Evolutionary conservation across 30 jellyfish, hydroid and myxozoan species (phyloP).

Genomic region (Clytia hemisphaerica): DNA sequence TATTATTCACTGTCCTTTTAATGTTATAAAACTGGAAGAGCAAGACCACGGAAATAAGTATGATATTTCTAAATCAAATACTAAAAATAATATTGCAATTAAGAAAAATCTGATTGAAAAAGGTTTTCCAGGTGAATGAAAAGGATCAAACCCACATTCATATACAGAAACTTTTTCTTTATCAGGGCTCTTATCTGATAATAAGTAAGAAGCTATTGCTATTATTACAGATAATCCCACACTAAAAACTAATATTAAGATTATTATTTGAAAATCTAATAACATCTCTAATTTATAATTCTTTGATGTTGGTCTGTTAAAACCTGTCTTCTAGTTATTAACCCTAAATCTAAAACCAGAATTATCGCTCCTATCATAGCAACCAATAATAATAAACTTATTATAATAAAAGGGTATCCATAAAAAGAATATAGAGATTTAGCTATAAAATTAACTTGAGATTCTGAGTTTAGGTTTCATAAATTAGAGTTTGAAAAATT

Average conservation of each 20-base stretch:
- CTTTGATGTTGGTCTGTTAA: slow-evolving; percentile 7
- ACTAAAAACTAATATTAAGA: neutral
- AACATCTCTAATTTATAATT: neutral
- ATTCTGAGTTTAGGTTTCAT: neutral
- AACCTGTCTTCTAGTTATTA: slow-evolving; percentile 11
- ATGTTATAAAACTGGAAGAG: neutral
- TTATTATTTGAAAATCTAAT: neutral
- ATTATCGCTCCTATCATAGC: slow-evolving; percentile 34
- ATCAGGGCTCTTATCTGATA: slow-evolving; percentile 16
- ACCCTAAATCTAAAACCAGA: neutral
- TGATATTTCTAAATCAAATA: slow-evolving; percentile 39
- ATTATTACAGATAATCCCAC: neutral
- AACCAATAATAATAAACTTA: slow-evolving; percentile 12
- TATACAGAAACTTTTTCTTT: slow-evolving; percentile 32
- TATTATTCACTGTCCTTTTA: neutral
- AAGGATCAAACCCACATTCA: slow-evolving; percentile 51
- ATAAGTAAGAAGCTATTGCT: neutral
- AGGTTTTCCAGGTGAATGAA: slow-evolving; percentile 37
- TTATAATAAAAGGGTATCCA: neutral
- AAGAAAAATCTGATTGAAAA: slow-evolving; percentile 30
- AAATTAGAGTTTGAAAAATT: too few relatives aligned
- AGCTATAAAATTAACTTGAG: neutral
- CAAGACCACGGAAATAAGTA: slow-evolving; percentile 25
- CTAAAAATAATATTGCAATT: slow-evolving; percentile 29
- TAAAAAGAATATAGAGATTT: neutral